Evolutionary conservation across 2,113 vertebrate genomes (phyloP), one percentile per base, ranked within the genome.

Genomic region (Hippolais icterina): DNA sequence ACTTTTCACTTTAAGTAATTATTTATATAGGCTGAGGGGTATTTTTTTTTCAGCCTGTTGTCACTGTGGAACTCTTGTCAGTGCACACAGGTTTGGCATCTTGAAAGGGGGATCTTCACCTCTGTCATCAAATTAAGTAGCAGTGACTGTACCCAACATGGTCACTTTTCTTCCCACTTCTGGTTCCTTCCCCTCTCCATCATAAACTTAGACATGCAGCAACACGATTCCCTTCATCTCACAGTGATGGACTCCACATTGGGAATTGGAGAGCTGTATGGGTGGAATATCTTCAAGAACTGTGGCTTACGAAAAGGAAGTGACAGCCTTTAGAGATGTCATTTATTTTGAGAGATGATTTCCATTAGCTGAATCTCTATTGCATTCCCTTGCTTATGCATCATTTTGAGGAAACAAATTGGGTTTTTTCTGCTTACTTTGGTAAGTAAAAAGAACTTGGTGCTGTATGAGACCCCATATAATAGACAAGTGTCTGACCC

Each of bases 331-430:
- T 76, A 79, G 28, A 78, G 46, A 91, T 42, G 59, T 94, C 54
- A 41, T 27, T 87, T 74, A 54, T 39, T 89, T 75, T 89, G 87
- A 95, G 42, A 87, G 15, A 35, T 54, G 85, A 33, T 77, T 76
- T 94, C 66, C 66, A 65, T 89, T 91, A 89, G n/a, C 44, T 93
- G 75, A 11, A 47, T 79, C 49, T 85, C 82, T 69, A 74, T 88
- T 83, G 37, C 50, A 46, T 79, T 70, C 63, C 75, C 25, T 80
- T 77, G 42, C 59, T 69, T 72, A 37, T 44, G 31, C 25, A 11
- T 92, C 1, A 0, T 86, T 90, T 80, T 93, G 49, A 93, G 71
- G 75, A 69, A 53, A 31, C 15, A 13, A 61, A 29, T 85, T 49
- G 59, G 47, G 11, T 68, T 74, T 93, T 64, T 91, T 77, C 6